A percentile compares a stretch with the other conserved stretches of the same genome.
Evolutionary conservation across 2,797 vertebrate genomes (phyloP).

Genomic region (Channallabes apus): DNA sequence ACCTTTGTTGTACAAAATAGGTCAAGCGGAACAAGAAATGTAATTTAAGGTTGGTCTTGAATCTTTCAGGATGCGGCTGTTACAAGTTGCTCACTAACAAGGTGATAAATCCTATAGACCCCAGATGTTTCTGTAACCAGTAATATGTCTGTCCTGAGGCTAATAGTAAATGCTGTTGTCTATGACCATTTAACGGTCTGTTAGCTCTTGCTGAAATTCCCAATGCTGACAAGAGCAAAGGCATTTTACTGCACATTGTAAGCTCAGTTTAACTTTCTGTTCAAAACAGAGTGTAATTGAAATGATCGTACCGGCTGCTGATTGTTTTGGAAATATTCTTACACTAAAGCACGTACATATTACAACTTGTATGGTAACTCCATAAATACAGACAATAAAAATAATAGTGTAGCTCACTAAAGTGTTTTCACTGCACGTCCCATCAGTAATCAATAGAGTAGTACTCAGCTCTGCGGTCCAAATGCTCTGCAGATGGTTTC

Average conservation of each 20-base stretch:
- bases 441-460: neutral
- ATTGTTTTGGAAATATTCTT: neutral
- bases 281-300: neutral
- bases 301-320: neutral
- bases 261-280: neutral
- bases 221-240: neutral
- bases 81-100: slow-evolving; percentile 2
- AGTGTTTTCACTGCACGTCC: neutral
- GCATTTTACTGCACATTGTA: neutral
- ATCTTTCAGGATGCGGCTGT: neutral
- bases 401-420: neutral
- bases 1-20: too few relatives aligned
- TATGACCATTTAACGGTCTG: neutral
- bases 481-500: slow-evolving; percentile 3
- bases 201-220: slow-evolving; percentile 2
- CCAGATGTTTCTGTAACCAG: slow-evolving; percentile 17
- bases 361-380: neutral
- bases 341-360: neutral
- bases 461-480: neutral
- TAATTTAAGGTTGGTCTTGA: neutral
- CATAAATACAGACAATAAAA: neutral
- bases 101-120: neutral
- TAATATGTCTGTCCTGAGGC: slow-evolving; percentile 1
- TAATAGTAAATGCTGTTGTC: neutral
- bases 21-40: neutral